These are phyloP conservation scores for Prunella himalayana DNA, from an alignment of 2,113 vertebrate genomes.

Conservation along the genomic window DNA sequence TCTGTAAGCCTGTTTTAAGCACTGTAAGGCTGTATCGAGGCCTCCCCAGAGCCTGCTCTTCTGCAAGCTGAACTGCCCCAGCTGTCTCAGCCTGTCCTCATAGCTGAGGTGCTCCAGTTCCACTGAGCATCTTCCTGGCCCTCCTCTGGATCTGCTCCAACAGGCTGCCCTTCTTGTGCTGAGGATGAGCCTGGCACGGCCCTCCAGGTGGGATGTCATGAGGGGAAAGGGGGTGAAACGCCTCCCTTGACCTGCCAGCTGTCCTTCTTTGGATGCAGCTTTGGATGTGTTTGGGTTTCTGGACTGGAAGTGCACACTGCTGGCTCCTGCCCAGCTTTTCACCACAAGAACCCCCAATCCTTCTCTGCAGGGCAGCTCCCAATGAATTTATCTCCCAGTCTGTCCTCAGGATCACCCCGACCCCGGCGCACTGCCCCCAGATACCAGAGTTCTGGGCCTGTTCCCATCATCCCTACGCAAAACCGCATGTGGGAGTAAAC, in stretches of 20 bases:
- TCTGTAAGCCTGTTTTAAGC: background rate
- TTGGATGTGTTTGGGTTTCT: background rate
- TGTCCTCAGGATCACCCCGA: background rate
- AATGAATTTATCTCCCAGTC: too few relatives aligned
- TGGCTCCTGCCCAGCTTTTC: background rate
- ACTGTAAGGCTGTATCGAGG: background rate
- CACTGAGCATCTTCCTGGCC: background rate
- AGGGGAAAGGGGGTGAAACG: rapidly evolving
- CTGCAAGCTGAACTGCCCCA: background rate
- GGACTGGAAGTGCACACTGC: background rate
- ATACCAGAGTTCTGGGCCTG: rapidly evolving
- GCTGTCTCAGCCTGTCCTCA: background rate
- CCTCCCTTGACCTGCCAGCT: background rate
- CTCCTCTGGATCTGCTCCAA: background rate
- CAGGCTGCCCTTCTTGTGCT: background rate
- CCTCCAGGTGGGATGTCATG: too few relatives aligned
- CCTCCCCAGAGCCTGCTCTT: background rate
- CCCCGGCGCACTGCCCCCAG: background rate
- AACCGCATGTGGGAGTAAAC: rapidly evolving
- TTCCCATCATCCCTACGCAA: rapidly evolving
- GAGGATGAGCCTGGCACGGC: background rate
- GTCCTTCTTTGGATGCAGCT: background rate
- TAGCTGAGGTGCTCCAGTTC: background rate
- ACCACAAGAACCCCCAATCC: background rate
- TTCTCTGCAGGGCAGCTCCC: background rate